These are phyloP conservation scores for Leuctra nigra DNA, from an alignment of 2,888 invertebrate species.

Conservation along the genomic window DNA sequence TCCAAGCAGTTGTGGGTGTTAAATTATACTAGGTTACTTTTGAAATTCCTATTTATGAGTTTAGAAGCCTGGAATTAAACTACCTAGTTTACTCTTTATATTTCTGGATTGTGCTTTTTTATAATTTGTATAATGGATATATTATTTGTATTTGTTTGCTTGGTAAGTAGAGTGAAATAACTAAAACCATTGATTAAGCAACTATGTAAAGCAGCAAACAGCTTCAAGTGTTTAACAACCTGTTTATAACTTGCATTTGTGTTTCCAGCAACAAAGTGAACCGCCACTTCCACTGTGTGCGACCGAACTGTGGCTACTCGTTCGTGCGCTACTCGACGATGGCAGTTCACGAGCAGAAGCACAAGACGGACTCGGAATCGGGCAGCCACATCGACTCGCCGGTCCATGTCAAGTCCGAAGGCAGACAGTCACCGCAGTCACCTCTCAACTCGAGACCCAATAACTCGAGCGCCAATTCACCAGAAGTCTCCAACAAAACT, in stretches of 20 bases:
- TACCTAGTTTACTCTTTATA: too few relatives aligned
- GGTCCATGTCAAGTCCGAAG: conserved; percentile 32
- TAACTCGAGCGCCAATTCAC: conserved; percentile 19
- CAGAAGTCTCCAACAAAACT: conserved; percentile 25
- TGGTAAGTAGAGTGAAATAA: too few relatives aligned
- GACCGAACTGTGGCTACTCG: conserved; percentile 62
- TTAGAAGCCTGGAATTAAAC: too few relatives aligned
- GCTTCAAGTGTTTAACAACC: background rate
- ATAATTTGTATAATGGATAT: background rate
- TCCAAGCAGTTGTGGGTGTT: too few relatives aligned
- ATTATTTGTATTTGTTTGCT: conserved; percentile 5
- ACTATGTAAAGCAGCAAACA: background rate
- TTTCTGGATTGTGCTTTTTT: too few relatives aligned
- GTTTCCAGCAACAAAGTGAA: conserved; percentile 57
- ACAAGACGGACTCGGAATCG: conserved; percentile 35
- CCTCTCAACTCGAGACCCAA: conserved; percentile 5
- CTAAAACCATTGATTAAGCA: too few relatives aligned
- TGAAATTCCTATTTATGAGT: too few relatives aligned
- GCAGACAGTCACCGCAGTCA: conserved; percentile 27
- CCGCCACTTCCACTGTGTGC: conserved; percentile 69
- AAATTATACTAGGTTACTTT: too few relatives aligned
- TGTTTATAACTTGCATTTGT: too few relatives aligned
- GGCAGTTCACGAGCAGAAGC: conserved; percentile 64
- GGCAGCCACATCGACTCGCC: conserved; percentile 29
- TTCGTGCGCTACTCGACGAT: conserved; percentile 69